These are phyloP conservation scores for Cyrtodaria siliqua DNA, from an alignment of 2,888 invertebrate species.

Conservation along the genomic window DNA sequence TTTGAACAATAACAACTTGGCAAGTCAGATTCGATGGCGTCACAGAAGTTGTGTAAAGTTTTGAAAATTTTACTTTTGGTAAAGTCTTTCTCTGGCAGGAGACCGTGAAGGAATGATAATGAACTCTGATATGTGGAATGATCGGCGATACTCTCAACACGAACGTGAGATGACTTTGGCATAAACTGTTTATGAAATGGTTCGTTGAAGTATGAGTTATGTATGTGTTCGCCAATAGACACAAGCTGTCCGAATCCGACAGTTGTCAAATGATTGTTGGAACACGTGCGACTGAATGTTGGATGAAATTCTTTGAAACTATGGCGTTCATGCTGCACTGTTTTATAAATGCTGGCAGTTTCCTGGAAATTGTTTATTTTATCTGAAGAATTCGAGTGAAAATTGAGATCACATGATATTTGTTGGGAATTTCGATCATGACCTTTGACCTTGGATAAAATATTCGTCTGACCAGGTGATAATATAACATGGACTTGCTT, in stretches of 20 bases:
- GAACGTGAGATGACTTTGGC: slow-evolving; percentile 29
- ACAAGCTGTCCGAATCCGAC: slow-evolving; percentile 43
- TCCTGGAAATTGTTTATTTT: slow-evolving; percentile 23
- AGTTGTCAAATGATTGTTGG: slow-evolving; percentile 37
- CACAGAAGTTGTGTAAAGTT: slow-evolving; percentile 55
- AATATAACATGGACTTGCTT: slow-evolving; percentile 44
- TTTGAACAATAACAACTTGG: slow-evolving; percentile 42
- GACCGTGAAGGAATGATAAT: slow-evolving; percentile 67
- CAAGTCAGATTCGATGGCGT: slow-evolving; percentile 4
- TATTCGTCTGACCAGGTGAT: slow-evolving; percentile 41
- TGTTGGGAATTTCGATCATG: slow-evolving; percentile 15
- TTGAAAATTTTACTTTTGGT: slow-evolving; percentile 58
- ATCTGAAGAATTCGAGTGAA: background rate
- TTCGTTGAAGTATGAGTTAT: slow-evolving; percentile 31
- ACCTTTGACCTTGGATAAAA: slow-evolving; percentile 24
- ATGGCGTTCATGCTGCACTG: slow-evolving; percentile 44
- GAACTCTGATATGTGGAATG: slow-evolving; percentile 59
- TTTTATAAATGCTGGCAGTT: slow-evolving; percentile 18
- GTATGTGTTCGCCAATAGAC: slow-evolving; percentile 42
- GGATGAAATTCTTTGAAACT: slow-evolving; percentile 43
- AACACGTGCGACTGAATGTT: slow-evolving; percentile 25
- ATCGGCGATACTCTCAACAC: slow-evolving; percentile 29
- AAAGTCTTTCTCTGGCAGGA: slow-evolving; percentile 69
- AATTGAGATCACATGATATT: slow-evolving; percentile 30
- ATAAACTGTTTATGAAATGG: slow-evolving; percentile 22